Conservation (phyloP, 2,888 invertebrate genomes). For the Fragum fragum region DNA sequence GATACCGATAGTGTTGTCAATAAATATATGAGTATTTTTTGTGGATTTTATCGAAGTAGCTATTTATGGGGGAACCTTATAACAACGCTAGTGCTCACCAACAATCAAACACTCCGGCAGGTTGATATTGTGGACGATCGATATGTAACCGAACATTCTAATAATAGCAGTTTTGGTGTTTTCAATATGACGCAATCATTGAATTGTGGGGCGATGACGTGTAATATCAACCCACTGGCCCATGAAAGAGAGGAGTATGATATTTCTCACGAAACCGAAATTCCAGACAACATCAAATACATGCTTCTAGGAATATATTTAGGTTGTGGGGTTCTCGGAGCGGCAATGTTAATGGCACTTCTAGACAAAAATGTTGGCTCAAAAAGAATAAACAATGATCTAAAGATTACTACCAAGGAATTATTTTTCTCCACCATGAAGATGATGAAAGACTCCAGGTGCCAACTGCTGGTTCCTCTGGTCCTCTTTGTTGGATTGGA, state of each 20-base stretch:
- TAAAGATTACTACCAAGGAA: constrained; percentile 74
- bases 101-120: constrained; percentile 61
- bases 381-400: constrained; percentile 67
- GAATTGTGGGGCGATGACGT: constrained; percentile 73
- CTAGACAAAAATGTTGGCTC: constrained; percentile 78
- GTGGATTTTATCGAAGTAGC: constrained; percentile 82
- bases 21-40: constrained; percentile 85
- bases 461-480: constrained; percentile 82
- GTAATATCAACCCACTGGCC: constrained; percentile 57
- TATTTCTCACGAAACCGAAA: constrained; percentile 58
- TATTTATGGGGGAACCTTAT: constrained; percentile 85
- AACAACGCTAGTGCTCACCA: constrained; percentile 78
- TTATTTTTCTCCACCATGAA: constrained; percentile 79
- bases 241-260: constrained; percentile 62
- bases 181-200: constrained; percentile 37
- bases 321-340: constrained; percentile 81
- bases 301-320: constrained; percentile 82
- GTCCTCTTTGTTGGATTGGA: constrained; percentile 84
- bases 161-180: constrained; percentile 13
- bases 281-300: constrained; percentile 75
- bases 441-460: constrained; percentile 82
- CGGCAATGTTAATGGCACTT: constrained; percentile 77
- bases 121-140: constrained; percentile 13
- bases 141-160: constrained; percentile 1
- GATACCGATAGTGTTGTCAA: constrained; percentile 81